Conservation (phyloP, 1,140 invertebrate species). For the Vollenhovia emeryi region DNA sequence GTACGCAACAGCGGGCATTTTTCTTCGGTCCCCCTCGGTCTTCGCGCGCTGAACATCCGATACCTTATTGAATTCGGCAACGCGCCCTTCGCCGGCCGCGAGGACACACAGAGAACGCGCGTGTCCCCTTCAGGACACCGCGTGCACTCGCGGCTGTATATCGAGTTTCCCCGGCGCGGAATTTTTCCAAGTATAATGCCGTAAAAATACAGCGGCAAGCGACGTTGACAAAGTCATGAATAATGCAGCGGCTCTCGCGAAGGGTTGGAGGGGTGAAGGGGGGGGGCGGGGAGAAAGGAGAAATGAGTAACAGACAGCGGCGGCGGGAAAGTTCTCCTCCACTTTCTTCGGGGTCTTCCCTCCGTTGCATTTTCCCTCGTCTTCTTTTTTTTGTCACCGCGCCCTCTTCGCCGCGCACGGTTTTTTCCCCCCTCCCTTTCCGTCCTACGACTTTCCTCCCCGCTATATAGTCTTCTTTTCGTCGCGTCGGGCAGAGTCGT, state of each 20-base stretch:
- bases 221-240: conserved; percentile 76
- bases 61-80: background rate
- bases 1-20: background rate
- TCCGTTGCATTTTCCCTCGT: conserved; percentile 30
- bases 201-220: conserved; percentile 76
- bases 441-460: background rate
- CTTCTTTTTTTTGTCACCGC: conserved; percentile 35
- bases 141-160: conserved; percentile 48
- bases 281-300: background rate
- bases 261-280: background rate
- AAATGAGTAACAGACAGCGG: conserved; percentile 68
- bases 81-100: background rate
- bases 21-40: background rate
- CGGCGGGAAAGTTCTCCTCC: conserved; percentile 54
- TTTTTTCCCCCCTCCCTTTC: conserved; percentile 5
- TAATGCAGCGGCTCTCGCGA: conserved; percentile 68
- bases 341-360: conserved; percentile 56
- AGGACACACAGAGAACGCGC: background rate
- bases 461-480: conserved; percentile 28
- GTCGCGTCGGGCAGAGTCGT: conserved; percentile 61
- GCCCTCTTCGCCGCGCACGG: background rate
- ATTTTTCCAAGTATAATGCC: conserved; percentile 76
- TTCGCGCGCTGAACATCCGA: background rate
- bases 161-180: conserved; percentile 37
- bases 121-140: conserved; percentile 1